Base-by-base conservation (phyloP, 2,797 vertebrate species). In the Thalassophryne amazonica region DNA sequence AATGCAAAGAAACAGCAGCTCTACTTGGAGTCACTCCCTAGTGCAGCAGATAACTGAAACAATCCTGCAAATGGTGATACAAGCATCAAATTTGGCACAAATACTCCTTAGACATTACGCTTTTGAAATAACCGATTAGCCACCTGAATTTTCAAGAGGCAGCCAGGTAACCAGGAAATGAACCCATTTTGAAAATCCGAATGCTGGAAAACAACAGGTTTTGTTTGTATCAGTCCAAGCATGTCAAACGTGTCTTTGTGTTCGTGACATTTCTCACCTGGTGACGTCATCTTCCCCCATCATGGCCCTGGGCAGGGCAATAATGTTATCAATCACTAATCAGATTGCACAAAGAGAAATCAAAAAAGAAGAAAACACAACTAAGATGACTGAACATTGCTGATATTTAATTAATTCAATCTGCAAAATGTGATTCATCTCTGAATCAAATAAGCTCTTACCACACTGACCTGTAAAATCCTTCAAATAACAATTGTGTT, bases 241-340 rank as follows among this genome's bases (percentile, higher is more conserved):
- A 18, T 1, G 3, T 32, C n/a, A n/a, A n/a, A n/a, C n/a, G 20
- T 35, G 1, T 36, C 5, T 24, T 40, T 11, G 22, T 22, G 9
- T 10, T 23, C 6, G 6, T 37, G 30, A 46, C 15, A 30, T 6
- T 10, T 21, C 79, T 85, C 86, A 98, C 97, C 96, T 94, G 69
- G 92, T 87, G 69, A 95, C 69, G 55, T 99, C 95, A 22, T 98
- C 95, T 23, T 98, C 95, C 76, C 89, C 93, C 28, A 93, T 84
- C 84, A 93, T 73, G 76, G 90, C 83, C 87, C 95, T 94, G 24
- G 96, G 91, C 79, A 95, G 77, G 2, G 96, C 71, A 36, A 61
- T 68, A 62, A 4, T 39, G 4, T 38, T 60, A 81, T 83, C 51
- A 77, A 83, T 69, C 24, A 48, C 2, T 49, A 32, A 73, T 78